Evolutionary conservation across 2,888 invertebrate species (phyloP), one percentile per base, ranked within the genome.

Genomic region (Stratiomys singularior): DNA sequence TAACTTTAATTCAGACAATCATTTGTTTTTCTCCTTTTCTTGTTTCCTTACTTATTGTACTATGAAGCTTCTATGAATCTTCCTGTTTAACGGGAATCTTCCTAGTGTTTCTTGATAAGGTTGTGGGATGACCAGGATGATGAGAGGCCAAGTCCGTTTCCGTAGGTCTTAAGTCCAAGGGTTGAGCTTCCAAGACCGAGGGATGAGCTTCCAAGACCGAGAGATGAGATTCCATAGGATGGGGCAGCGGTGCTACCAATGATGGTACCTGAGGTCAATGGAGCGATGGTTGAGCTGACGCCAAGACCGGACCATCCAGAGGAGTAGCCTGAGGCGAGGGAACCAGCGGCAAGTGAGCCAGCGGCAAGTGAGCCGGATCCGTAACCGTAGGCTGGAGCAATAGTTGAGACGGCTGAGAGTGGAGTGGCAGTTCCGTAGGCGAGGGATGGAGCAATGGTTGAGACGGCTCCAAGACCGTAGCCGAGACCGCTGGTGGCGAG

Each of bases 11-110:
- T 74, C 74, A 74, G 74, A 74, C 74, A 74, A 74, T 74, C 60
- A 21, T 74, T 74, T 74, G 58, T 74, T 74, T 72, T 58, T 69
- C 69, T 69, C 69, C 69, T 69, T 69, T 69, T 69, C 69, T 44
- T 27, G 37, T 56, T 72, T 71, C 52, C 44, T 74, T 58, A 74
- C 74, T 74, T 74, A 74, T 74, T 74, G 74, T 74, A 74, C 74
- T 74, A 74, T 74, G 74, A 74, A 74, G 74, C 74, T 74, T 74
- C 74, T 74, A 74, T 74, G 74, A 74, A 74, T 74, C 74, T 74
- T 74, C 74, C 74, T 74, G 46, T 58, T 28, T 37, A 60, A 74
- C 60, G 74, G 74, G 74, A 74, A 74, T 74, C 74, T 74, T 74
- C 74, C 46, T 74, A 74, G 74, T 74, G 74, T 60, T 74, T 69